Evolutionary conservation across 1,140 invertebrate species (phyloP), one percentile per base, ranked within the genome.

Genomic region (Branchinecta lynchi): DNA sequence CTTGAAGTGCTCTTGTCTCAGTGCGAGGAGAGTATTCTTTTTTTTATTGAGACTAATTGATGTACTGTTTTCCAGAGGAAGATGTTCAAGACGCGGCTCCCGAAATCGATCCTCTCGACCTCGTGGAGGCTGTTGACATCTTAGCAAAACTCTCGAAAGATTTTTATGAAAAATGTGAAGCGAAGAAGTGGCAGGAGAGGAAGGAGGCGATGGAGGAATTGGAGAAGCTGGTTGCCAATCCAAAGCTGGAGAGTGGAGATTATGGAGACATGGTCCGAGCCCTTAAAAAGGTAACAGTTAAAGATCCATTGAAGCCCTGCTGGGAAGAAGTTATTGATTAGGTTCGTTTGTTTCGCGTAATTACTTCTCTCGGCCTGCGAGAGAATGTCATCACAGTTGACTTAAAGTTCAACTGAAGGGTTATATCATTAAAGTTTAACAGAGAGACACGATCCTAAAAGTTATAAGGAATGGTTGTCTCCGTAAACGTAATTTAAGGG

Each of bases 131-230:
- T 0, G 91, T 96, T 43, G 92, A 98, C 76, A 93, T 99, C 75
- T 76, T 98, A 0, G 87, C 89, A 3, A 89, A 94, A 77, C 77
- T 98, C 32, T 93, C 93, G 0, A 95, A 95, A 81, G 92, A 97
- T 78, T 99, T 97, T 78, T 96, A 89, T 76, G 93, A 96, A 8
- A 93, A 96, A 79, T 74, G 93, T 45, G 94, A 98, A 78, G 89
- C 90, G 0, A 98, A 97, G 77, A 98, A 98, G 76, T 99, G 96
- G 96, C 89, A 93, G 75, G 92, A 98, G 68, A 82, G 96, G 8
- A 96, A 96, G 78, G 92, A 98, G 77, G 87, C 88, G 0, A 75
- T 99, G 7, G 91, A 95, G 74, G 80, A 80, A 3, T 77, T 97
- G 0, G 88, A 96, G 70, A 84, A 84, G 70, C 77, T 93, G 1